Percentiles rank a stretch among this genome's conserved stretches.
phyloP scores from a whole-genome alignment of 30 jellyfish, hydroid and myxozoan species.

The Sanderia malayensis region DNA sequence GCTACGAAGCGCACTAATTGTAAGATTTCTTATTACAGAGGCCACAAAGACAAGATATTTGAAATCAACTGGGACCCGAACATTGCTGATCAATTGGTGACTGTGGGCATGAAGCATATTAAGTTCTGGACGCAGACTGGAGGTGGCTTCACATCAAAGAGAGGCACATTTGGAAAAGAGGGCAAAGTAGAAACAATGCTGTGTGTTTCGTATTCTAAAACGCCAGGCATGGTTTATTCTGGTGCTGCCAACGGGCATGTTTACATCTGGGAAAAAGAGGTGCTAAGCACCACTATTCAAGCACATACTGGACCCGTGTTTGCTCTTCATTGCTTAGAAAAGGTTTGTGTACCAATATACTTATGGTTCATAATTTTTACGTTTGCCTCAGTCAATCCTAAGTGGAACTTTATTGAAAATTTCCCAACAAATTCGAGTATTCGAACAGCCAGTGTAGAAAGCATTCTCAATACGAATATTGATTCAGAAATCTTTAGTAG shows the following conservation, averaged over 20 bases:
- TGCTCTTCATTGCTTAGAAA: conserved; percentile 90
- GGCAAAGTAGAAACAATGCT: conserved; percentile 86
- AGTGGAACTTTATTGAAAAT: too few species aligned
- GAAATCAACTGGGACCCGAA: conserved; percentile 87
- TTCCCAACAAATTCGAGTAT: too few species aligned
- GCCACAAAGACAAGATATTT: conserved; percentile 95
- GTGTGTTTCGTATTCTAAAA: conserved; percentile 74
- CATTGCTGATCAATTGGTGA: conserved; percentile 64
- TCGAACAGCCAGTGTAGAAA: too few species aligned
- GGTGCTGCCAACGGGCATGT: conserved; percentile 80
- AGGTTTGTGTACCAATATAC: too few species aligned
- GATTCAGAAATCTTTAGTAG: too few species aligned
- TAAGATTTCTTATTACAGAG: conserved; percentile 40
- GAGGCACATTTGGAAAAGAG: conserved; percentile 85
- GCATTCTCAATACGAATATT: too few species aligned
- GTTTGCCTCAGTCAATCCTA: too few species aligned
- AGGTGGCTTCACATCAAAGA: conserved; percentile 90
- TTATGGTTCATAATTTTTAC: too few species aligned
- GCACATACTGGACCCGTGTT: conserved; percentile 95
- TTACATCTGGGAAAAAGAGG: conserved; percentile 76
- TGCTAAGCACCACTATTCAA: conserved; percentile 55
- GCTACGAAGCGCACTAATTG: too few species aligned
- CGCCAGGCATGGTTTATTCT: conserved; percentile 79
- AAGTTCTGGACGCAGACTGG: conserved; percentile 95
- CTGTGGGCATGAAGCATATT: conserved; percentile 92